These are phyloP conservation scores for Onychomys arenicola DNA, from an alignment of 2,797 vertebrate genomes.

Conservation along the genomic window DNA sequence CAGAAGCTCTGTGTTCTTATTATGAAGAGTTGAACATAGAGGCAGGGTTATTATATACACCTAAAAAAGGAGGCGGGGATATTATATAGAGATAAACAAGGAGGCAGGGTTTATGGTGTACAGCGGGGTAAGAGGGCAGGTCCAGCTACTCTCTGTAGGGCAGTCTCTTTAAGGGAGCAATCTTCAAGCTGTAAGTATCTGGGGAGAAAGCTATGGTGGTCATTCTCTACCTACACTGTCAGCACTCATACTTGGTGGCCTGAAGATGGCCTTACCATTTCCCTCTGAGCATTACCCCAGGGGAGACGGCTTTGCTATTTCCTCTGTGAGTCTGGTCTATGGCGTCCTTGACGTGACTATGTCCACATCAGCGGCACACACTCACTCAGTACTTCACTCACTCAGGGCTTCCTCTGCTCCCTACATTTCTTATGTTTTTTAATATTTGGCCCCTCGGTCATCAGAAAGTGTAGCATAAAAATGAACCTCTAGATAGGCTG, in stretches of 20 bases:
- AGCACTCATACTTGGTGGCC: background rate
- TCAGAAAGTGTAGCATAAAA: background rate
- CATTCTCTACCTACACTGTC: background rate
- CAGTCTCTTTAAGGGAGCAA: background rate
- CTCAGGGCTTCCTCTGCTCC: background rate
- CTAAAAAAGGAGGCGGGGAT: background rate
- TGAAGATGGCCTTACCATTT: too few relatives aligned
- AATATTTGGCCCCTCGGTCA: background rate
- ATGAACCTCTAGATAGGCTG: background rate
- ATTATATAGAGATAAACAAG: background rate
- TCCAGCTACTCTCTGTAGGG: background rate
- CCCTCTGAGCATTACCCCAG: background rate
- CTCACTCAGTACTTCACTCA: background rate
- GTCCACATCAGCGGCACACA: background rate
- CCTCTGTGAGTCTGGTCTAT: background rate
- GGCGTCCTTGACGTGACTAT: too few relatives aligned
- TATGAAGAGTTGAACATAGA: background rate
- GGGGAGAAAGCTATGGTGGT: background rate
- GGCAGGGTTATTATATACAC: background rate
- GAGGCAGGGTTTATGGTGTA: background rate
- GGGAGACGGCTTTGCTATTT: background rate
- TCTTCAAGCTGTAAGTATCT: background rate
- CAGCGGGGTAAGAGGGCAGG: background rate
- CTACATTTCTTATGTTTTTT: background rate
- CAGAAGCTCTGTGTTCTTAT: background rate